phyloP scores from a whole-genome alignment of 2,113 vertebrate species.

The Hydropotes inermis region DNA sequence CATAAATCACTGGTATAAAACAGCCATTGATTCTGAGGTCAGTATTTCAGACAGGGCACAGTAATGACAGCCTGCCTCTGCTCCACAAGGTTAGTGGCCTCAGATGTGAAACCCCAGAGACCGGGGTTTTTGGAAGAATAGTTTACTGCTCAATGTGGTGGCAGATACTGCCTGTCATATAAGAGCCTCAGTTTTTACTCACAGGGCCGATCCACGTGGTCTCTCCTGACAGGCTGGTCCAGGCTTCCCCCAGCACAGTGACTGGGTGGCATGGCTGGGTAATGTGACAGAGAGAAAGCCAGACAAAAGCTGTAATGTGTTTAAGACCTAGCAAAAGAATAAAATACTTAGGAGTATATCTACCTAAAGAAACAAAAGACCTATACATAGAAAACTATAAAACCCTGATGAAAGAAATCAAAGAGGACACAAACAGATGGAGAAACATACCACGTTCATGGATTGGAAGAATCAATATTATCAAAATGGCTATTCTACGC shows the following conservation, averaged over 20 bases:
- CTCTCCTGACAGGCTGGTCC: neutral
- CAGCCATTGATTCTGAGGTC: neutral
- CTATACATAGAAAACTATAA: too few species aligned
- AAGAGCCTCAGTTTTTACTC: neutral
- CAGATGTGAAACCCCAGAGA: neutral
- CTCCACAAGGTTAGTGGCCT: neutral
- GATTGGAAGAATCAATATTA: too few species aligned
- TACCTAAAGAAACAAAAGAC: too few species aligned
- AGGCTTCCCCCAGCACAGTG: neutral
- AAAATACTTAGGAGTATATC: too few species aligned
- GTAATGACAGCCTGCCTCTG: neutral
- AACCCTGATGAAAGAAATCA: too few species aligned
- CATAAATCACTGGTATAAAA: neutral
- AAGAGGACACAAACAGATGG: too few species aligned
- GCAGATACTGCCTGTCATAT: neutral
- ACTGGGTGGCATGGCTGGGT: too few species aligned
- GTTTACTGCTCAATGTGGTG: neutral
- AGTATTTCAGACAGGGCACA: neutral
- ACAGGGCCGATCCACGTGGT: neutral
- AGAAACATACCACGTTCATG: too few species aligned
- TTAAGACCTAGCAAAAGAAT: neutral
- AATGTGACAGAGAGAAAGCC: neutral
- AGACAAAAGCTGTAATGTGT: neutral
- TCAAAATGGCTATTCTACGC: too few species aligned
- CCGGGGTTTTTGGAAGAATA: neutral